Conservation (phyloP, 2,888 invertebrate species). For the Cetonia aurata region DNA sequence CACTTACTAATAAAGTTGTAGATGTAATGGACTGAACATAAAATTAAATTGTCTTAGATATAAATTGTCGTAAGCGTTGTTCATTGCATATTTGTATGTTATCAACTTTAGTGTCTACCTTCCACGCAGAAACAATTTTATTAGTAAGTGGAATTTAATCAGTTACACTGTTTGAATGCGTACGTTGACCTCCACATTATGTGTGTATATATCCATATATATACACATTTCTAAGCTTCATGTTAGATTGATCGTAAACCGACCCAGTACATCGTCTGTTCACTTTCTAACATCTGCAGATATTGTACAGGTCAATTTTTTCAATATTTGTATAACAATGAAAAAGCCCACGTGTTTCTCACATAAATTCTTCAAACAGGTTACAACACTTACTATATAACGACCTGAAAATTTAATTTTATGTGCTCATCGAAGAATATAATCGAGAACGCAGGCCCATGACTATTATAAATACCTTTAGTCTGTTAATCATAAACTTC, state of each 20-base stretch:
- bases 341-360: constrained; percentile 40
- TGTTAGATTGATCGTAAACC: constrained; percentile 41
- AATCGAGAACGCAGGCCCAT: constrained; percentile 41
- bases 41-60: constrained; percentile 18
- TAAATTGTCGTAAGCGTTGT: constrained; percentile 7
- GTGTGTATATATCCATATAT: constrained; percentile 4
- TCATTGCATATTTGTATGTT: constrained; percentile 19
- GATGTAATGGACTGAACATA: constrained; percentile 13
- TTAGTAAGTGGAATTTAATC: constrained; percentile 24
- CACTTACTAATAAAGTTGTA: constrained; percentile 33
- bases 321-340: constrained; percentile 29
- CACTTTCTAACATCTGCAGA: constrained; percentile 43
- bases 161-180: constrained; percentile 27
- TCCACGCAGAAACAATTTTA: constrained; percentile 15
- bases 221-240: constrained; percentile 31
- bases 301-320: constrained; percentile 45
- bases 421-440: constrained; percentile 39
- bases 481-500: constrained; percentile 47
- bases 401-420: constrained; percentile 30
- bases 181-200: constrained; percentile 35
- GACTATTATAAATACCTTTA: constrained; percentile 43
- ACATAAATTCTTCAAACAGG: constrained; percentile 42
- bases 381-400: constrained; percentile 18
- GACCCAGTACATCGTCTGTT: constrained; percentile 40
- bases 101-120: constrained; percentile 17